Percentiles rank a stretch among this genome's conserved stretches.
Evolutionary conservation across 2,888 invertebrate genomes (phyloP).

Genomic region (Ypsolopha sequella): DNA sequence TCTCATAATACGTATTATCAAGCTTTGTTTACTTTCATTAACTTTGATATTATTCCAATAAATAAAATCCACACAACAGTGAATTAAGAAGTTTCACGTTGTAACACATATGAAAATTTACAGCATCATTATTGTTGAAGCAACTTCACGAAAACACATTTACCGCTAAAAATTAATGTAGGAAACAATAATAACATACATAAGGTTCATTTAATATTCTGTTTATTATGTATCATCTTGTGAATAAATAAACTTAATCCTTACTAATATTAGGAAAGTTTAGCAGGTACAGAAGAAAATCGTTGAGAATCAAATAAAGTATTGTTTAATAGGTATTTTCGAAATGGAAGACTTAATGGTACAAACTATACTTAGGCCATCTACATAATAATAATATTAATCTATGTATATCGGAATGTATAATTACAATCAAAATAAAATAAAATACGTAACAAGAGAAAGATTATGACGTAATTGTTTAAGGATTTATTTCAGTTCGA

Average conservation of each 20-base stretch:
- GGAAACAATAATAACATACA: conserved; percentile 7
- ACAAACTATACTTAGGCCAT: conserved; percentile 22
- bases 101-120: too few species aligned
- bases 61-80: neutral
- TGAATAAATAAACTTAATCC: conserved; percentile 2
- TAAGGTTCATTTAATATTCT: conserved; percentile 12
- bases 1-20: too few species aligned
- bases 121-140: too few species aligned
- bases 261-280: conserved; percentile 32
- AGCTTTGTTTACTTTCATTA: neutral
- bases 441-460: conserved; percentile 29
- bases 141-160: too few species aligned
- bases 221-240: conserved; percentile 12
- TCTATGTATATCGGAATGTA: conserved; percentile 25
- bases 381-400: conserved; percentile 38
- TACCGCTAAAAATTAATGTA: conserved; percentile 6
- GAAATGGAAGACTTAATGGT: conserved; percentile 63
- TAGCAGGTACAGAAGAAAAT: conserved; percentile 49
- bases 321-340: conserved; percentile 18
- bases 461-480: conserved; percentile 40
- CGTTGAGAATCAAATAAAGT: neutral
- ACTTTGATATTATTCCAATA: neutral
- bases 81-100: too few species aligned
- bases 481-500: conserved; percentile 59
- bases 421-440: conserved; percentile 22